Conservation (phyloP, 1,140 invertebrate genomes). For the Cherax destructor region DNA sequence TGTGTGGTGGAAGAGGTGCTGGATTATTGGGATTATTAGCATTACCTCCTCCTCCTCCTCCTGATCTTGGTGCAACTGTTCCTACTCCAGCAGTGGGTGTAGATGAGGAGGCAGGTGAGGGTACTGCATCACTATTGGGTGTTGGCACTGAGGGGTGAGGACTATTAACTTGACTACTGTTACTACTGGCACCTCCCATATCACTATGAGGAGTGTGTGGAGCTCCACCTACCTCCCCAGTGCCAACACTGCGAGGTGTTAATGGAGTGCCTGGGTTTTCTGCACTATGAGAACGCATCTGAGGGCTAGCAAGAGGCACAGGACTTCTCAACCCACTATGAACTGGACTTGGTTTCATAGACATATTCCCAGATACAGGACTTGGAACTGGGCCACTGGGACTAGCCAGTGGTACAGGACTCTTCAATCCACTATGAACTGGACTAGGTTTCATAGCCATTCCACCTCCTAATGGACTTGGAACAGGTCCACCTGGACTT, state of each 20-base stretch:
- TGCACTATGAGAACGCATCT: conserved; percentile 60
- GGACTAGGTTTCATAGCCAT: conserved; percentile 69
- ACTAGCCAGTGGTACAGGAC: conserved; percentile 54
- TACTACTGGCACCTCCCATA: conserved; percentile 57
- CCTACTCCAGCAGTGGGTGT: conserved; percentile 1
- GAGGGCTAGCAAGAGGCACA: conserved; percentile 62
- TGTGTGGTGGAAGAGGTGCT: conserved; percentile 51
- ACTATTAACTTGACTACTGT: conserved; percentile 56
- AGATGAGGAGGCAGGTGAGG: conserved; percentile 44
- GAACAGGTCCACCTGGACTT: conserved; percentile 65
- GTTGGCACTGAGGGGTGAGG: conserved; percentile 65
- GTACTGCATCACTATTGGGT: conserved; percentile 57
- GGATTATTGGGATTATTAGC: conserved; percentile 56
- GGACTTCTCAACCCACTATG: conserved; percentile 68
- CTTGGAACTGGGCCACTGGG: conserved; percentile 63
- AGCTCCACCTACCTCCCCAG: conserved; percentile 39
- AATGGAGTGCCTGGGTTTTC: conserved; percentile 67
- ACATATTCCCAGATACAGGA: conserved; percentile 52
- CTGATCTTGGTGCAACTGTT: conserved; percentile 8
- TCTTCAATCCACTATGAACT: conserved; percentile 65
- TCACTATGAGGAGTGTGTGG: conserved; percentile 69
- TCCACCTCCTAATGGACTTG: conserved; percentile 53
- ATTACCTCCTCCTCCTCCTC: conserved; percentile 69
- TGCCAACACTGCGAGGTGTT: conserved; percentile 60
- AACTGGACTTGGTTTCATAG: conserved; percentile 66